Evolutionary conservation across 2,888 invertebrate genomes (phyloP).

Genomic region (Willowsia nigromaculata): DNA sequence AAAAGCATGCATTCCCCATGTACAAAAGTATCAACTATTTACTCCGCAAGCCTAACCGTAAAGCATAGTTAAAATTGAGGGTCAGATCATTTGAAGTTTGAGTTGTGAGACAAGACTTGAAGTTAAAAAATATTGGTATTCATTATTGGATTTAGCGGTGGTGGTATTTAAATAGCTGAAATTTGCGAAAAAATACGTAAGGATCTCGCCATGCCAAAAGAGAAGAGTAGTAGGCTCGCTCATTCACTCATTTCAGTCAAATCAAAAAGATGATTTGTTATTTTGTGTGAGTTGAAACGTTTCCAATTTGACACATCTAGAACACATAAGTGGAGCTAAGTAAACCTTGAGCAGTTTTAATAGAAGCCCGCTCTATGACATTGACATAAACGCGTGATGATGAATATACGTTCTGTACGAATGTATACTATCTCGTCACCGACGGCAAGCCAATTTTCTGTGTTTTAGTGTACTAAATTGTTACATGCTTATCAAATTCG

Average conservation of each 20-base stretch:
- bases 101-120: neutral
- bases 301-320: slow-evolving; percentile 60
- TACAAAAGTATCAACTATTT: slow-evolving; percentile 31
- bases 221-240: neutral
- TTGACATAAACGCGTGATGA: slow-evolving; percentile 44
- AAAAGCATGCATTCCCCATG: neutral
- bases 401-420: neutral
- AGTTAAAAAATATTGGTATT: neutral
- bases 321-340: neutral
- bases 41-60: neutral
- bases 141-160: neutral
- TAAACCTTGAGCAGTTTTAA: slow-evolving; percentile 19
- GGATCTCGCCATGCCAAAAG: neutral
- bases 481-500: neutral
- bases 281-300: slow-evolving; percentile 40
- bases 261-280: slow-evolving; percentile 34
- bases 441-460: neutral
- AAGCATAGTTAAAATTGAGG: slow-evolving; percentile 44
- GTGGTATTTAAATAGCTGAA: neutral
- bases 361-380: slow-evolving; percentile 32
- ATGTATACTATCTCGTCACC: neutral
- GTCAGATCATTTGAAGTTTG: neutral
- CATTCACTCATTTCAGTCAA: neutral
- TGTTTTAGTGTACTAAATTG: slow-evolving; percentile 1
- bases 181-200: neutral